Evolutionary conservation across 2,888 invertebrate genomes (phyloP), one percentile per base, ranked within the genome.

Genomic region (Neria commutata): DNA sequence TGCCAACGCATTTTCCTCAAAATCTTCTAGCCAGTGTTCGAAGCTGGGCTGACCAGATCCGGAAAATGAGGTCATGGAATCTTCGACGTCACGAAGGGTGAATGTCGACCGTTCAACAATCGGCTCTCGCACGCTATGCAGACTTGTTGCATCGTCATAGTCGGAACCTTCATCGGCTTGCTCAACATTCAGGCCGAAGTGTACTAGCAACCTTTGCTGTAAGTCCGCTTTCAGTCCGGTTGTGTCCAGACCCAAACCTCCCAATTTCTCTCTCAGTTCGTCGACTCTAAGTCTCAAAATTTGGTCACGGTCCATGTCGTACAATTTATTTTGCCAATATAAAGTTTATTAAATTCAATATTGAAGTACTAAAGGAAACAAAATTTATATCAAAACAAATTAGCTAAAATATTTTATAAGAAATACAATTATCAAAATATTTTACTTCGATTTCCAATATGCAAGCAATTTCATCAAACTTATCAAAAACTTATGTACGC

Each of bases 61-160:
- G 3, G 2, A 14, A 6, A 25, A 14, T 23, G 37, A 25, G 45
- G 55, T 40, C 21, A 54, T 8, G 5, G 49, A 37, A 42, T 54
- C 49, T 1, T 58, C 34, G 16, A 58, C 48, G 21, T 53, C 58
- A 8, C 54, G 49, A 17, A 59, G 37, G 2, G 54, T 59, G 23
- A 55, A 54, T 6, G 14, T 16, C 4, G 54, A 51, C 11, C 54
- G 50, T 6, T 54, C 54, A 1, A 24, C 26, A 5, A 11, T 21
- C 5, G 5, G 4, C 19, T 21, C 4, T 6, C 14, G 17, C 21
- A 19, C 42, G 19, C 19, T 42, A 8, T 14, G 42, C 21, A 5
- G 42, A 21, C 42, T 19, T 5, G 14, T 21, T 19, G 40, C 52
- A 2, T 52, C 52, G n/a, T 52, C 40, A 24, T 40, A 52, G 4